Base-by-base conservation (phyloP, 2,888 invertebrate genomes). In the Monochamus alternatus region DNA sequence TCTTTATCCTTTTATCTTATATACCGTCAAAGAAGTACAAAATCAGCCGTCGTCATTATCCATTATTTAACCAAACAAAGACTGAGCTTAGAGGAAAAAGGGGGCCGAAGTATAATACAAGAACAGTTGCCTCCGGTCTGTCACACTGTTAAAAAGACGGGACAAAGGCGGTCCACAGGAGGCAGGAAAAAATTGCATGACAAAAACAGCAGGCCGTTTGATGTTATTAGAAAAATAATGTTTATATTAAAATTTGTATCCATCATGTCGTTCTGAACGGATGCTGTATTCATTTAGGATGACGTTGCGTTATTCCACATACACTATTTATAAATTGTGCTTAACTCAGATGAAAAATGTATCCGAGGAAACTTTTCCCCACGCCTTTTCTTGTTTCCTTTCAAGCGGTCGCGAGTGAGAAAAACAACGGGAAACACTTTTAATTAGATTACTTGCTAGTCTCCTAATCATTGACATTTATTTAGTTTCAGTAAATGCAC, bases 101-200 rank as follows among this genome's bases (percentile, higher is more conserved):
- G 47, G 47, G 10, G 47, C 47, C 47, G 12, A 47, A 47, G 47
- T 12, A 47, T 47, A 47, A 47, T 12, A 12, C 47, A 47, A 47
- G 47, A 47, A 47, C 47, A 47, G 47, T 47, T 5, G 47, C 47
- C 9, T 47, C 47, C 47, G 47, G 47, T 47, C 47, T 47, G 47
- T 47, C 47, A 47, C 47, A 47, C 3, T 47, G 47, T 47, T 47
- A 47, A 47, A 47, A 47, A 47, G 47, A 47, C 47, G 12, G 47
- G 47, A 47, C 47, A 47, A 47, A 47, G 47, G 47, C 9, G 9
- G 47, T 3, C 47, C 47, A 47, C 47, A 10, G 47, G 47, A 47
- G 47, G 47, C 47, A 47, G 47, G 47, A 47, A 47, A 47, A 47
- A 47, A 47, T 47, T 47, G 47, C 47, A 47, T 47, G 47, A 47